Conservation (phyloP, 2,113 vertebrate genomes). For the Parus major region DNA sequence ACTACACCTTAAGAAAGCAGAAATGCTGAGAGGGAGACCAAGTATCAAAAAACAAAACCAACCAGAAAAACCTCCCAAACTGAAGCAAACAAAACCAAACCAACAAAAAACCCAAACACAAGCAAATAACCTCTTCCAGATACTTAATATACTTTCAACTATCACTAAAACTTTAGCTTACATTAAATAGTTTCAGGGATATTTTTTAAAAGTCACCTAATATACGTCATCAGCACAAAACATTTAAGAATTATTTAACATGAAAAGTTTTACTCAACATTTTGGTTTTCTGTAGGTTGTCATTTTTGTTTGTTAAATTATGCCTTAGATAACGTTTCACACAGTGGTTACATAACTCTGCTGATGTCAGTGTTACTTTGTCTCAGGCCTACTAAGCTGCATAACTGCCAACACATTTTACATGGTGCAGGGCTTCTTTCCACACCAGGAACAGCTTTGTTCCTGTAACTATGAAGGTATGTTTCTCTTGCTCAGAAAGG, state of each 20-base stretch:
- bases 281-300: not conserved
- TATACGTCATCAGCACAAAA: not conserved
- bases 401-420: not conserved
- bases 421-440: not conserved
- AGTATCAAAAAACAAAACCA: not conserved
- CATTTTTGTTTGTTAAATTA: not conserved
- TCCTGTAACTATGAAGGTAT: not conserved
- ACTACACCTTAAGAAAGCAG: not conserved
- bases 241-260: not conserved
- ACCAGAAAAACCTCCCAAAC: not conserved
- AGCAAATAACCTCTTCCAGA: not conserved
- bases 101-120: not conserved
- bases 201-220: not conserved
- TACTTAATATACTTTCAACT: not conserved
- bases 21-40: not conserved
- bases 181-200: not conserved
- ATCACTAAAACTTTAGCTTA: not conserved
- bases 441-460: not conserved
- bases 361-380: not conserved
- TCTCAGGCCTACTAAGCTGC: not conserved
- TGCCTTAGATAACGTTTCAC: not conserved
- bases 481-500: not conserved
- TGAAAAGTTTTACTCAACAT: not conserved
- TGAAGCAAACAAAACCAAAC: not conserved
- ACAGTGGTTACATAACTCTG: not conserved